Evolutionary conservation across 2,113 vertebrate genomes (phyloP).

Genomic region (Pontoporia blainvillei): DNA sequence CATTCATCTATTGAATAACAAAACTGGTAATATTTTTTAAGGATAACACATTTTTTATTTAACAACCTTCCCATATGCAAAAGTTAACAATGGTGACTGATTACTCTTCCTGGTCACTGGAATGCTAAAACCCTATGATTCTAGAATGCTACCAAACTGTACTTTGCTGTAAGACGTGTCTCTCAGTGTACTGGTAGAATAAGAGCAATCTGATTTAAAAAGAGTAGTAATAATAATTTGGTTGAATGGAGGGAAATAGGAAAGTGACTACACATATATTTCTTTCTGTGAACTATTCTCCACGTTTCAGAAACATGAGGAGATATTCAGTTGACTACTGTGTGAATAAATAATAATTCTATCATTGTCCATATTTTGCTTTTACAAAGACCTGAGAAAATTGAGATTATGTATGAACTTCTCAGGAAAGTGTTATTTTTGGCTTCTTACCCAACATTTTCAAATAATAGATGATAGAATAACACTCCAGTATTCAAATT

Average conservation of each 20-base stretch:
- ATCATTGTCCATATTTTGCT: neutral
- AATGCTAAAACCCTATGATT: neutral
- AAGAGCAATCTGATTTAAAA: neutral
- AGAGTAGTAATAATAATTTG: neutral
- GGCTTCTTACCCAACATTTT: neutral
- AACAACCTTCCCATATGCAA: neutral
- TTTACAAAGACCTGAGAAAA: neutral
- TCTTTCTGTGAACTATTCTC: neutral
- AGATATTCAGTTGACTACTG: neutral
- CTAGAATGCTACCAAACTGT: neutral
- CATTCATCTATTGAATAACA: neutral
- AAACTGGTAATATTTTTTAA: neutral
- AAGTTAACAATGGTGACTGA: neutral
- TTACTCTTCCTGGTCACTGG: neutral
- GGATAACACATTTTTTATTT: neutral
- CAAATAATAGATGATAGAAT: neutral
- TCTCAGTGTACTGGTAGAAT: neutral
- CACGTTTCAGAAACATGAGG: neutral
- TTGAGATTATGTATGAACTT: neutral
- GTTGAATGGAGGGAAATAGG: neutral
- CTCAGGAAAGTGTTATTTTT: neutral
- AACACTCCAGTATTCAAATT: neutral
- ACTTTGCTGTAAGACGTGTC: neutral
- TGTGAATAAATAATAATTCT: conserved; percentile 16
- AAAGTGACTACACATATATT: neutral